Evolutionary conservation across 2,888 invertebrate species (phyloP), one percentile per base, ranked within the genome.

Genomic region (Brachycybe producta): DNA sequence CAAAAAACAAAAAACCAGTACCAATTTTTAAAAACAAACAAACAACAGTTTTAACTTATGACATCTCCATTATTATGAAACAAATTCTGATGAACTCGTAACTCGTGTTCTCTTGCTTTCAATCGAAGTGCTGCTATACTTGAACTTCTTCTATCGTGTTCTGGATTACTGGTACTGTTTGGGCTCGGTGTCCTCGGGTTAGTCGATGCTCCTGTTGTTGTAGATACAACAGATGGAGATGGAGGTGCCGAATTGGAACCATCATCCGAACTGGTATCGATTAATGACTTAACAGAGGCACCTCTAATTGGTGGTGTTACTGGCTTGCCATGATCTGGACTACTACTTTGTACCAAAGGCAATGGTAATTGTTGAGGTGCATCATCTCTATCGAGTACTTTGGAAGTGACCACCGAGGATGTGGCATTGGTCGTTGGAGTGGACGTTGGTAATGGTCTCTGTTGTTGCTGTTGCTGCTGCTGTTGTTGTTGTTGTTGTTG

Each of bases 31-130:
- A n/a, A n/a, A n/a, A n/a, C n/a, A n/a, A n/a, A n/a, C n/a, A n/a
- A n/a, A n/a, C n/a, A n/a, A n/a, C 11, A 5, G 17, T 5, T 34
- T 45, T 39, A 26, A 21, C 39, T 39, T 21, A 47, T 39, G 2
- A 47, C 47, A 17, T 47, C 47, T 1, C 47, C 47, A 17, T 41
- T 49, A 19, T 28, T 49, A 5, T 41, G 41, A 17, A n/a, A 17
- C 41, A 49, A 41, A n/a, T 41, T 23, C 17, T 49, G 49, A 24
- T 86, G 87, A 60, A 87, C 70, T 64, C 85, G 77, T 42, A 87
- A 69, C 66, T 90, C 88, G 65, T 90, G 88, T 65, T 91, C 90
- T 46, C 90, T 74, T 1, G 91, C 91, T 59, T 88, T 88, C 60
- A 87, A 74, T 57, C 91, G 73, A 34, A 91, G 70, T 0, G 85